These are phyloP conservation scores for Leptodactylus fallax DNA, from an alignment of 2,797 vertebrate genomes.

Conservation along the genomic window DNA sequence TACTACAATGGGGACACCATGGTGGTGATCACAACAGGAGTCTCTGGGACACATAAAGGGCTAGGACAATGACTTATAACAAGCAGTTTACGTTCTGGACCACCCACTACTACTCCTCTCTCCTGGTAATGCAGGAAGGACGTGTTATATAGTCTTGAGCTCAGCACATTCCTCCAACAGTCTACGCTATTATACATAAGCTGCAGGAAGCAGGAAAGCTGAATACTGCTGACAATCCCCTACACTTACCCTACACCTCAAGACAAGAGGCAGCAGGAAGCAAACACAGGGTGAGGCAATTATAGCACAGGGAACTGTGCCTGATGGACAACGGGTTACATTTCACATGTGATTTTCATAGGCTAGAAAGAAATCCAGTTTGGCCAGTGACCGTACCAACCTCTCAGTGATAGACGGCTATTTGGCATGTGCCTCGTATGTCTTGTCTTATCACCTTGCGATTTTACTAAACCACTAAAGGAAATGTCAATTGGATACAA, in stretches of 20 bases:
- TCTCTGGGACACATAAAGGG: neutral
- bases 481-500: no score
- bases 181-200: neutral
- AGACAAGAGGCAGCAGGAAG: neutral
- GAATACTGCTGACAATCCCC: neutral
- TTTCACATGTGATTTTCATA: neutral
- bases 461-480: no score
- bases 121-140: neutral
- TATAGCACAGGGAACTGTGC: neutral
- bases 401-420: no score
- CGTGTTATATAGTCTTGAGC: neutral
- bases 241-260: neutral
- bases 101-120: neutral
- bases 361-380: neutral
- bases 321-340: neutral
- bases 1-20: conserved; percentile 4
- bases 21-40: neutral
- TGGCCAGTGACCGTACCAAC: neutral
- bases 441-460: no score
- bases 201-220: neutral
- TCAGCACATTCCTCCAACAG: conserved; percentile 1
- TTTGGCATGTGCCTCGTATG: neutral
- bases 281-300: neutral
- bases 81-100: neutral
- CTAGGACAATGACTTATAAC: neutral